Evolutionary conservation across 2,888 invertebrate genomes (phyloP).

Genomic region (Nesidiocoris tenuis): DNA sequence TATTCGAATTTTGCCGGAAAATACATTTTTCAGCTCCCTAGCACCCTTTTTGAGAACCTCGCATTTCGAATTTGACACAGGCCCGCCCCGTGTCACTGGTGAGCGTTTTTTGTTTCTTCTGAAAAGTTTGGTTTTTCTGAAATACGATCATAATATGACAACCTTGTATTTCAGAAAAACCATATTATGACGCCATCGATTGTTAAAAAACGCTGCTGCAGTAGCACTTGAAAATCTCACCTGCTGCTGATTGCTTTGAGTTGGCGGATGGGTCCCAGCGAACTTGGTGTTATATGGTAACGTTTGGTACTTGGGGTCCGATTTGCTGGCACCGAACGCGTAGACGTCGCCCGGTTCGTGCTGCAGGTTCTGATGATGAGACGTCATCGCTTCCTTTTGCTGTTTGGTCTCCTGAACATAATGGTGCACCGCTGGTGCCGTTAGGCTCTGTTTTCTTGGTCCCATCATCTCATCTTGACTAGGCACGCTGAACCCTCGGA

Average conservation of each 20-base stretch:
- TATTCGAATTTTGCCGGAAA: too few species aligned
- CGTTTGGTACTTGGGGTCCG: conserved; percentile 88
- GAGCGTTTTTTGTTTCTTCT: too few species aligned
- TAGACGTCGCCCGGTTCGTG: conserved; percentile 9
- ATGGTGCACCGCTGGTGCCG: conserved; percentile 47
- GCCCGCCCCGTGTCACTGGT: too few species aligned
- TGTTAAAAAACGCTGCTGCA: too few species aligned
- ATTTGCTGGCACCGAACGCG: conserved; percentile 72
- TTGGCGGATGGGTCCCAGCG: conserved; percentile 57
- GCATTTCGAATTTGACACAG: too few species aligned
- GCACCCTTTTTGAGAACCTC: too few species aligned
- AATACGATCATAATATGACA: too few species aligned
- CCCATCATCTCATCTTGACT: conserved; percentile 44
- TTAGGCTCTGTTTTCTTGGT: conserved; percentile 43
- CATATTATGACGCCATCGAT: too few species aligned
- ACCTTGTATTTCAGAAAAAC: too few species aligned
- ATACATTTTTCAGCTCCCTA: too few species aligned
- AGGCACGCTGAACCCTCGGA: conserved; percentile 33
- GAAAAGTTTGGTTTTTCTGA: too few species aligned
- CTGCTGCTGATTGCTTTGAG: not conserved
- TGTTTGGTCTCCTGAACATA: conserved; percentile 47
- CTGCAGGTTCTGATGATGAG: conserved; percentile 12
- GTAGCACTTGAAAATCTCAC: too few species aligned
- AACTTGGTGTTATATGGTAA: conserved; percentile 87
- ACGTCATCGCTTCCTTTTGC: conserved; percentile 13